Conservation (phyloP, 2,113 vertebrate genomes). For the Rhinolophus sinicus region DNA sequence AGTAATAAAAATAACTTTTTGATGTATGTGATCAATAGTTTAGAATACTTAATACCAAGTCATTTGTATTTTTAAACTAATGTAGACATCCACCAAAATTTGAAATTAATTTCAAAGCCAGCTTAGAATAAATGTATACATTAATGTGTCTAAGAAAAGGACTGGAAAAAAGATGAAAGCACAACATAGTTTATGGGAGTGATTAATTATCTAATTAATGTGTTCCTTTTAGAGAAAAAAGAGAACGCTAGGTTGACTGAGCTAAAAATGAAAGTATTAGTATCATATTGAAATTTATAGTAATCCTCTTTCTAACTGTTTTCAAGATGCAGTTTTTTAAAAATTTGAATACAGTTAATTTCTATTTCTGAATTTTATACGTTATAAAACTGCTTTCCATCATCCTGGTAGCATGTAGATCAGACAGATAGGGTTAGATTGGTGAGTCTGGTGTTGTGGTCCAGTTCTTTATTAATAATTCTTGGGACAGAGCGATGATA, state of each 20-base stretch:
- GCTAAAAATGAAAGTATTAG: conserved; percentile 22
- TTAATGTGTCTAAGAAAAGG: conserved; percentile 6
- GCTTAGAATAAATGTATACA: conserved; percentile 26
- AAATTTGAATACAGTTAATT: not conserved
- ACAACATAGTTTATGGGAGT: not conserved
- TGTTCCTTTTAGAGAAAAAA: conserved; percentile 10
- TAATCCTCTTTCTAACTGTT: not conserved
- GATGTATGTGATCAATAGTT: conserved; percentile 33
- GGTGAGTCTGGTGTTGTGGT: not conserved
- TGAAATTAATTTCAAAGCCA: conserved; percentile 35
- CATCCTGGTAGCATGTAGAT: not conserved
- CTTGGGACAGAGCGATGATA: not conserved
- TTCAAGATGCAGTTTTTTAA: not conserved
- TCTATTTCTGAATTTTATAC: conserved; percentile 27
- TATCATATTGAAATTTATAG: not conserved
- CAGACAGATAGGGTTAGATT: not conserved
- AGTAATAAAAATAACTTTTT: conserved; percentile 9
- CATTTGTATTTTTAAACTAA: not conserved
- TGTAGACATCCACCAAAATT: not conserved
- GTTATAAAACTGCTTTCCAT: not conserved
- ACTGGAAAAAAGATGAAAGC: not conserved
- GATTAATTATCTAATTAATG: not conserved
- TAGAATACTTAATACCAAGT: conserved; percentile 26
- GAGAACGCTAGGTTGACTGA: not conserved
- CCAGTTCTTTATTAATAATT: not conserved